phyloP scores from a whole-genome alignment of 2,888 invertebrate species.

The Lasioglossum morio region DNA sequence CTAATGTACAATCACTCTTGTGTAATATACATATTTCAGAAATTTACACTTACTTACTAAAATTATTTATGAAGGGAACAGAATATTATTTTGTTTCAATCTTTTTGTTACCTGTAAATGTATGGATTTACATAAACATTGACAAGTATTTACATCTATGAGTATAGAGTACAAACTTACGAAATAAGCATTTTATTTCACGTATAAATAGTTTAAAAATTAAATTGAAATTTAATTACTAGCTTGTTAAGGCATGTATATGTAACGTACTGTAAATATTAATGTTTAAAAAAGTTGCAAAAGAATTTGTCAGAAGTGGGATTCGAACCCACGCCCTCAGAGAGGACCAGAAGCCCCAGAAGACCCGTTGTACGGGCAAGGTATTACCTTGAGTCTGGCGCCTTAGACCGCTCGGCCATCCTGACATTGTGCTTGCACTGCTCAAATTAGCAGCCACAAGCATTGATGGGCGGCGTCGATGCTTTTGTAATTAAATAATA shows the following conservation, averaged over 20 bases:
- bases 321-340: constrained; percentile 88
- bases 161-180: neutral
- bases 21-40: neutral
- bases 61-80: neutral
- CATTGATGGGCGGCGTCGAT: neutral
- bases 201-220: neutral
- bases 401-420: constrained; percentile 88
- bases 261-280: neutral
- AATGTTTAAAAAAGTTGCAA: constrained; percentile 34
- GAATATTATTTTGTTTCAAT: neutral
- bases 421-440: constrained; percentile 81
- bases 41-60: neutral
- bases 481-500: neutral
- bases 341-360: constrained; percentile 84
- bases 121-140: neutral
- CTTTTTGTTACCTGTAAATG: neutral
- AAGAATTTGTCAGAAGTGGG: constrained; percentile 87
- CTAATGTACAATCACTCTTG: neutral
- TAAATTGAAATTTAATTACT: neutral
- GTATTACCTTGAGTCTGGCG: constrained; percentile 87
- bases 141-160: neutral
- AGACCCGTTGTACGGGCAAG: constrained; percentile 63
- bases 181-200: neutral
- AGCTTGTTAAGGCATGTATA: neutral
- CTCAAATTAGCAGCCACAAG: neutral